Evolutionary conservation across 2,888 invertebrate genomes (phyloP).

Genomic region (Cremastinae sp.): DNA sequence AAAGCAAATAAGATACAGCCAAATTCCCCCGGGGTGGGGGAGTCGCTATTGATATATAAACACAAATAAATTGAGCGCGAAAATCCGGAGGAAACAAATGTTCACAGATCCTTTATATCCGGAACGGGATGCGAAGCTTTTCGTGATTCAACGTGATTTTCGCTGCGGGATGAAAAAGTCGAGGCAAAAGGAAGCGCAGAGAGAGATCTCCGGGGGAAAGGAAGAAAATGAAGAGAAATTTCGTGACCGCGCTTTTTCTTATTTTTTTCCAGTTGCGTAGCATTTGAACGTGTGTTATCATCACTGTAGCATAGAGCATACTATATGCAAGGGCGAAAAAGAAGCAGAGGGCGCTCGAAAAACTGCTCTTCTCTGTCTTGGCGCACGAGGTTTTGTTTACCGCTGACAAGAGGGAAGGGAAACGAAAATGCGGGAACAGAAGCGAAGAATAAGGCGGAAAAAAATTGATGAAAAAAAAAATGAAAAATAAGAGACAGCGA

Average conservation of each 20-base stretch:
- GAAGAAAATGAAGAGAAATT: slow-evolving; percentile 36
- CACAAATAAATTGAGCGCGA: neutral
- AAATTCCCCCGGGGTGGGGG: too few species aligned
- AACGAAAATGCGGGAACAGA: slow-evolving; percentile 14
- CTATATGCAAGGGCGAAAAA: slow-evolving; percentile 61
- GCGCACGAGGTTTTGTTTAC: slow-evolving; percentile 47
- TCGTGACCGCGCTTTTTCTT: slow-evolving; percentile 23
- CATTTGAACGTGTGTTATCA: slow-evolving; percentile 68
- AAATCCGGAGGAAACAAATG: neutral
- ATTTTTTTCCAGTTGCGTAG: slow-evolving; percentile 1
- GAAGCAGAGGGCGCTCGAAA: slow-evolving; percentile 36
- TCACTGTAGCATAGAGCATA: slow-evolving; percentile 65
- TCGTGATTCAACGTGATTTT: slow-evolving; percentile 17
- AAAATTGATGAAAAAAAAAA: slow-evolving; percentile 11
- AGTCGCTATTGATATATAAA: too few species aligned
- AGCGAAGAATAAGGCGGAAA: slow-evolving; percentile 10
- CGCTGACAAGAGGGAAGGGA: slow-evolving; percentile 10
- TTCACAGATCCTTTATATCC: neutral
- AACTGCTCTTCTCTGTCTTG: slow-evolving; percentile 28
- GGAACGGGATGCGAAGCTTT: too few species aligned
- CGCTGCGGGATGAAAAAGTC: slow-evolving; percentile 12
- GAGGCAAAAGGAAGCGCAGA: slow-evolving; percentile 2
- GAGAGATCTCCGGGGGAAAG: slow-evolving; percentile 26
- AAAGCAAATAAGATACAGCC: too few species aligned
- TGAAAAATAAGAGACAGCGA: slow-evolving; percentile 33